phyloP scores from a whole-genome alignment of 2,888 invertebrate genomes.

The Syrphus vitripennis region DNA sequence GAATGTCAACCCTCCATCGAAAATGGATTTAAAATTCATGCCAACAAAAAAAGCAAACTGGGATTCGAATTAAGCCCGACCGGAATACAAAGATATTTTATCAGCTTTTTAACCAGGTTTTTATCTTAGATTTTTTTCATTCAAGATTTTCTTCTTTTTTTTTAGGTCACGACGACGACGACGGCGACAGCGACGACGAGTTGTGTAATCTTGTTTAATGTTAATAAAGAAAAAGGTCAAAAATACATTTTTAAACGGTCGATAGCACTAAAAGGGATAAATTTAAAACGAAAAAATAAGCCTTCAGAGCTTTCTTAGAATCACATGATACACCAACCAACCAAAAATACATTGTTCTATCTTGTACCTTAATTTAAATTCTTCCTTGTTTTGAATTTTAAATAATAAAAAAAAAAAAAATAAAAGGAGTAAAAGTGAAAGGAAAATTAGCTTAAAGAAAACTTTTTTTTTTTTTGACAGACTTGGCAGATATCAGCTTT shows the following conservation, averaged over 20 bases:
- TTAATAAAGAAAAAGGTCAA: conserved; percentile 34
- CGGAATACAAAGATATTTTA: conserved; percentile 26
- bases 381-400: not conserved
- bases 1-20: conserved; percentile 11
- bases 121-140: not conserved
- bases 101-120: conserved; percentile 30
- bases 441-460: not conserved
- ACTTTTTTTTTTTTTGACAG: not conserved
- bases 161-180: not conserved
- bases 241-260: conserved; percentile 33
- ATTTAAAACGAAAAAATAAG: conserved; percentile 5
- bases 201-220: conserved; percentile 30
- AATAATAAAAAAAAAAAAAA: not conserved
- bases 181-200: not conserved
- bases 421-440: no score
- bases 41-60: not conserved
- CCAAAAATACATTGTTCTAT: not conserved
- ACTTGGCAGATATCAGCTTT: not conserved
- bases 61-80: not conserved
- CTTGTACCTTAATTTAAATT: conserved; percentile 8
- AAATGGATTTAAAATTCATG: not conserved
- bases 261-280: conserved; percentile 29
- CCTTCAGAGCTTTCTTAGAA: not conserved
- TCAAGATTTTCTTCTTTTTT: not conserved
- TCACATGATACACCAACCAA: not conserved